A percentile compares a stretch with the other conserved stretches of the same genome.
These are phyloP conservation scores for Rhyacophila evoluta DNA, from an alignment of 2,888 invertebrate species.

Conservation along the genomic window DNA sequence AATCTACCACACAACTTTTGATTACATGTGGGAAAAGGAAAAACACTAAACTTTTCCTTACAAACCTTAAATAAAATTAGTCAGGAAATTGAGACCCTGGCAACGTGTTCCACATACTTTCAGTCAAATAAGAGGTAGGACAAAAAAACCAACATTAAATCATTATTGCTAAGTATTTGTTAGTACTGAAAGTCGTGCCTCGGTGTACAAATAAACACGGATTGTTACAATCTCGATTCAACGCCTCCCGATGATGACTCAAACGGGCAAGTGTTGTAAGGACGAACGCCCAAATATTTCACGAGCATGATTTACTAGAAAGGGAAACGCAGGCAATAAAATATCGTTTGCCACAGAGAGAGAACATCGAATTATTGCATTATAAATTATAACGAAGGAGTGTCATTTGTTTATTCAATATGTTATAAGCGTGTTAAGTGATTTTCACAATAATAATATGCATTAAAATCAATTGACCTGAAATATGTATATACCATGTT, in stretches of 20 bases:
- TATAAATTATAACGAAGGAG: background rate
- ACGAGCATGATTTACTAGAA: constrained; percentile 23
- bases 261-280: constrained; percentile 29
- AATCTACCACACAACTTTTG: too few species aligned
- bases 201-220: background rate
- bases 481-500: too few species aligned
- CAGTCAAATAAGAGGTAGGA: too few species aligned
- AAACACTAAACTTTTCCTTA: too few species aligned
- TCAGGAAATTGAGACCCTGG: too few species aligned
- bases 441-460: background rate
- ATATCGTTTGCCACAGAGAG: background rate
- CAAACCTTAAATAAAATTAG: too few species aligned
- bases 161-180: constrained; percentile 1
- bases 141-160: background rate
- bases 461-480: too few species aligned
- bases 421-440: background rate
- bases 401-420: background rate
- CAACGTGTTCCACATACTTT: too few species aligned
- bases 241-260: constrained; percentile 7
- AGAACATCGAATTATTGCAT: constrained; percentile 18
- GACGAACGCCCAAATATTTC: constrained; percentile 42
- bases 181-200: background rate
- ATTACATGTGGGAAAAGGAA: too few species aligned
- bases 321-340: constrained; percentile 4
- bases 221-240: background rate